Evolutionary conservation across 2,797 vertebrate species (phyloP), one percentile per base, ranked within the genome.

Genomic region (Crenichthys baileyi): DNA sequence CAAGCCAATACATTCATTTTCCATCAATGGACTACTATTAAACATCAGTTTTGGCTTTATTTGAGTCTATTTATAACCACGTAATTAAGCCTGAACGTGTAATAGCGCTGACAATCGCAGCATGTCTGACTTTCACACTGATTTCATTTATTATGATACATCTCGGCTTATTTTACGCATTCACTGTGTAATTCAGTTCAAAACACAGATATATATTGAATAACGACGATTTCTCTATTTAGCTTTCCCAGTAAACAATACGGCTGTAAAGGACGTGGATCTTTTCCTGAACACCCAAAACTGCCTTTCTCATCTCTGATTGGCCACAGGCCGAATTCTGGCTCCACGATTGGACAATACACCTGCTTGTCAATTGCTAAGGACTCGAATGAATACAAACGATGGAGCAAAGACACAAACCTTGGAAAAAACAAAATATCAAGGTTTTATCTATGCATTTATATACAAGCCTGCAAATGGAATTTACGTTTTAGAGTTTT

Each of bases 291-390:
- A 73, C 15, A 26, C 26, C 5, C 20, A 26, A 26, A 53, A 55
- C 13, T 0, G 58, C 53, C 71, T 31, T 67, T 22, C 48, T 75
- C 41, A 2, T 70, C 53, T 73, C 53, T 87, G 78, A 91, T 93
- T 92, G 88, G 89, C 7, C 81, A 9, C 73, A 5, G 11, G 0
- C 44, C 20, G 51, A 53, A 5, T 29, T 72, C 15, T 5, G 41
- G 8, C 7, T 31, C 31, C 73, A 9, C 68, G 83, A 93, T 93
- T 94, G 93, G 92, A 83, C 85, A 56, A 68, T 24, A 51, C 1
- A 58, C 31, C 73, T 86, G 87, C 75, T 70, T 50, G 81, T 94
- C 88, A 90, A 87, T 85, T 77, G 83, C 76, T 7, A 76, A 36
- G 78, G 76, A 20, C 70, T 55, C 74, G 65, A 74, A 61, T 72